Conservation (phyloP, 2,113 vertebrate genomes). For the Lepus americanus region DNA sequence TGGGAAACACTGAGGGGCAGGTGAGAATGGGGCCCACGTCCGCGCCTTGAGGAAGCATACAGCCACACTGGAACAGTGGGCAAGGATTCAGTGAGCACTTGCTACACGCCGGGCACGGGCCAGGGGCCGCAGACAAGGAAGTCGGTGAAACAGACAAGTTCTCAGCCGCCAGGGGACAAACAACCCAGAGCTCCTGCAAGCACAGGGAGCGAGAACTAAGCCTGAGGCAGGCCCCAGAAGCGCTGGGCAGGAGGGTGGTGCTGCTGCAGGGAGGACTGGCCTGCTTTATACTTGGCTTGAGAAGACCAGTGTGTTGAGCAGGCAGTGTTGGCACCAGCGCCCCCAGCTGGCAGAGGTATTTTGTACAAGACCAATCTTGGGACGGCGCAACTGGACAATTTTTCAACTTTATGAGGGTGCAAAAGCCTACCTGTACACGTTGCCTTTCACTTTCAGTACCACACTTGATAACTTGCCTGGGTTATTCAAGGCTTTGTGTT, state of each 20-base stretch:
- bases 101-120: background rate
- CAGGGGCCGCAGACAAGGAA: background rate
- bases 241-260: background rate
- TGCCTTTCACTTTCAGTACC: no score
- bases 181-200: background rate
- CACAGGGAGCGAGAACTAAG: background rate
- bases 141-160: fast-evolving
- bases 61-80: no score
- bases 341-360: background rate
- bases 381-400: no score
- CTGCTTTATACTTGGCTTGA: background rate
- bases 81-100: background rate
- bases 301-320: background rate
- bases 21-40: background rate
- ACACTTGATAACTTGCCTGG: no score
- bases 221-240: background rate
- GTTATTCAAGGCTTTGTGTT: no score
- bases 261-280: background rate
- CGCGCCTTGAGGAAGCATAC: background rate
- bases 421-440: no score
- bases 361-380: no score
- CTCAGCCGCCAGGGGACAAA: background rate
- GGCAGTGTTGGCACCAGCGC: background rate
- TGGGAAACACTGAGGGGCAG: background rate
- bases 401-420: no score